Base-by-base conservation (phyloP, 1,140 invertebrate species). In the Halictus rubicundus region DNA sequence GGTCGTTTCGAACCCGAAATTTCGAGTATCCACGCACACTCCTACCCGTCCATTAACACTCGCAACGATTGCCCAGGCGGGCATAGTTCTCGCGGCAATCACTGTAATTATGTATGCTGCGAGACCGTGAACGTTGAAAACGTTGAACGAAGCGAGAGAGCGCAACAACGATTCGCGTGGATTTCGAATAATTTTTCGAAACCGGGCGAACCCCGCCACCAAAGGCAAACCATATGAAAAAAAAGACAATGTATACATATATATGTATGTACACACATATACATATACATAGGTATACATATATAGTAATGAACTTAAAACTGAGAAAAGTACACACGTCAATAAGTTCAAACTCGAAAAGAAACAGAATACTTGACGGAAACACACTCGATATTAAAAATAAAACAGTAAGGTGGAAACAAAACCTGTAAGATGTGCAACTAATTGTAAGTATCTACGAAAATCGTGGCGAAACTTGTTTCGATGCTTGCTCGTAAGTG, bases 21-120 rank as follows among this genome's bases (percentile, higher is more conserved):
- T 32, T 32, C 32, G 5, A 32, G 32, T 32, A 32, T 32, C 2
- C 32, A n/a, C n/a, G 32, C 32, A 3, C 32, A 32, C 32, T 3
- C 32, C 32, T 32, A 32, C 32, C n/a, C n/a, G n/a, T n/a, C n/a
- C 72, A 78, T 80, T 69, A 85, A 85, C 77, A 83, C 71, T 85
- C 76, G 80, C 27, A 72, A 82, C 54, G 71, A 61, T 59, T 39
- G n/a, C 46, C 54, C 23, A 59, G 42, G 42, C 42, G 42, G 42
- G 10, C 52, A 59, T 54, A 70, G 80, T 79, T 79, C 52, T 14
- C 76, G 46, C 32, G 61, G 75, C 39, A 63, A 81, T n/a, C 10
- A 46, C 23, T 42, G 0, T 25, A 60, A 25, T 25, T 27, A 6
- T 61, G 9, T 27, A 6, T 61, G 9, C 27, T 6, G 32, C 32